Evolutionary conservation across 2,797 vertebrate genomes (phyloP).

Genomic region (Bufotes viridis): DNA sequence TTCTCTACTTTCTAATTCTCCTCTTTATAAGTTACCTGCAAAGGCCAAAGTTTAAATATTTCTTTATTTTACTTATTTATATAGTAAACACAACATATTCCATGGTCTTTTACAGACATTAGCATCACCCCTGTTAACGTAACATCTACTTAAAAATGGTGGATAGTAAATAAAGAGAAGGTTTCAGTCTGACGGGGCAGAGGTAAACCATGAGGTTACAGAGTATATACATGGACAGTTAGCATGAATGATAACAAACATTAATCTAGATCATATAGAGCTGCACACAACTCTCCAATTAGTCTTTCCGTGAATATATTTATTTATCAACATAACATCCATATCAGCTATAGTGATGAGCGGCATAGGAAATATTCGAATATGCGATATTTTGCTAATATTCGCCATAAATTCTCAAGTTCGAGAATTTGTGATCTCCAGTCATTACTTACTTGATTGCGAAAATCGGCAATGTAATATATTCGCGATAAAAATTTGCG

Average conservation of each 20-base stretch:
- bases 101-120: too few relatives aligned
- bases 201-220: neutral
- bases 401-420: too few relatives aligned
- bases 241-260: conserved; percentile 45
- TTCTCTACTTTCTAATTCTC: neutral
- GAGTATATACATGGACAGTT: conserved; percentile 29
- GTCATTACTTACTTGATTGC: too few relatives aligned
- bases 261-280: conserved; percentile 56
- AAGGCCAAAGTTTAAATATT: neutral
- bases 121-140: neutral
- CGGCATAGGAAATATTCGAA: too few relatives aligned
- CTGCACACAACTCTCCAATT: neutral
- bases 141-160: neutral
- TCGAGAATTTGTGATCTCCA: too few relatives aligned
- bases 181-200: conserved; percentile 1
- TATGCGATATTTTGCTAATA: too few relatives aligned
- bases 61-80: too few relatives aligned
- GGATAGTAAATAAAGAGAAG: neutral
- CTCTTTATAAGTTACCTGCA: neutral
- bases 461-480: too few relatives aligned
- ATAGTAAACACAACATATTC: too few relatives aligned
- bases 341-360: conserved; percentile 19
- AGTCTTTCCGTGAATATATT: conserved; percentile 22
- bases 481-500: too few relatives aligned
- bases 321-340: conserved; percentile 50